Conservation (phyloP, 2,888 invertebrate genomes). For the Nebria brevicollis region DNA sequence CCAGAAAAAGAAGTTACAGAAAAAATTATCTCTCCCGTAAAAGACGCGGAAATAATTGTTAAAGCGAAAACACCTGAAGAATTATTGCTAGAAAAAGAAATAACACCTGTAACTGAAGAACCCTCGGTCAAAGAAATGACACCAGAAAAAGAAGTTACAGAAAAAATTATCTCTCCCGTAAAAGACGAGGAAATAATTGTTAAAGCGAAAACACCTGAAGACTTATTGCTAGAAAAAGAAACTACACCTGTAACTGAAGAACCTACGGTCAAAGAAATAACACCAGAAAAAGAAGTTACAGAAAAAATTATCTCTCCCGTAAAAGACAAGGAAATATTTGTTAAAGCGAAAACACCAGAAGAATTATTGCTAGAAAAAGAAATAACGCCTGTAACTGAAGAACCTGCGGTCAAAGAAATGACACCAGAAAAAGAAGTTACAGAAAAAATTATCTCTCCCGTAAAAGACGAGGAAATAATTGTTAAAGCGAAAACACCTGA, state of each 20-base stretch:
- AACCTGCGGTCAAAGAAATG: too few relatives aligned
- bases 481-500: conserved; percentile 7
- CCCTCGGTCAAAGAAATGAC: too few relatives aligned
- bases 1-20: not conserved
- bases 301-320: conserved; percentile 16
- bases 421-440: not conserved
- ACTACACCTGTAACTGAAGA: too few relatives aligned
- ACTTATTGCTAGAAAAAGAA: not conserved
- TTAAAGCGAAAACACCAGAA: conserved; percentile 5
- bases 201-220: not conserved
- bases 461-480: conserved; percentile 14
- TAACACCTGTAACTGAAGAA: too few relatives aligned
- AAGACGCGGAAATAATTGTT: conserved; percentile 19
- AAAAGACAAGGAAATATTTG: conserved; percentile 12
- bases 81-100: too few relatives aligned
- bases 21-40: conserved; percentile 19
- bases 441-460: conserved; percentile 17
- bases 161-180: conserved; percentile 20
- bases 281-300: not conserved
- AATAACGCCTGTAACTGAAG: too few relatives aligned
- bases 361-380: not conserved
- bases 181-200: conserved; percentile 14
- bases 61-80: conserved; percentile 7
- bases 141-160: not conserved
- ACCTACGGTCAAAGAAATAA: too few relatives aligned